A percentile compares a stretch with the other conserved stretches of the same genome.
Conservation (phyloP, 2,113 vertebrate genomes). For the Salvator merianae region DNA sequence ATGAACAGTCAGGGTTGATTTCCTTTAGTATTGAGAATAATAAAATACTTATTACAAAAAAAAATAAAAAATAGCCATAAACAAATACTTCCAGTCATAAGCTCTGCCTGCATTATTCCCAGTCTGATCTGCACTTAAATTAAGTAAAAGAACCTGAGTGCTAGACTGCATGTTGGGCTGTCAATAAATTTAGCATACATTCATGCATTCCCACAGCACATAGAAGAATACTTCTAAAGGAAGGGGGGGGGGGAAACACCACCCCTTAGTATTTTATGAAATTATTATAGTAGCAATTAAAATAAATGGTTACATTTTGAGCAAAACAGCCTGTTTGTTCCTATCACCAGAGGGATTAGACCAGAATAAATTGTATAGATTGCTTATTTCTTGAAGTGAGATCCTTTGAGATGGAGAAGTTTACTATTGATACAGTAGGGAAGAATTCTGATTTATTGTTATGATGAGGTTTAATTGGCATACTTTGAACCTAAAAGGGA, state of each 20-base stretch:
- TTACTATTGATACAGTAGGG: background rate
- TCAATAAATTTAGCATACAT: background rate
- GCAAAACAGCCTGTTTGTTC: background rate
- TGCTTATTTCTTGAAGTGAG: background rate
- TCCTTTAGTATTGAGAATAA: slow-evolving; percentile 7
- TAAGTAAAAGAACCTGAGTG: background rate
- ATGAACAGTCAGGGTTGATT: too few relatives aligned
- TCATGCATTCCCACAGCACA: too few relatives aligned
- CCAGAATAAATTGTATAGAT: background rate
- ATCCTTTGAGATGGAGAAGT: background rate
- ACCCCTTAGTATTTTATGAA: background rate
- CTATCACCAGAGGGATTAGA: background rate
- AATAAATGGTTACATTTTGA: slow-evolving; percentile 12
- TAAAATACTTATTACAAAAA: slow-evolving; percentile 52
- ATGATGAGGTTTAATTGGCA: background rate
- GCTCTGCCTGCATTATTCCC: background rate
- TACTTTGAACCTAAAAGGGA: background rate
- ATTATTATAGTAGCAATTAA: background rate
- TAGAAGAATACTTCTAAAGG: background rate
- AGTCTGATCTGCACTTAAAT: slow-evolving; percentile 20
- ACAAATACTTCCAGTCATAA: slow-evolving; percentile 41
- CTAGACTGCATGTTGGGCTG: background rate
- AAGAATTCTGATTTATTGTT: rapidly evolving
- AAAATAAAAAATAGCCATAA: background rate
- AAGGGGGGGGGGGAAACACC: background rate